phyloP scores from a whole-genome alignment of 2,113 vertebrate species.

The Salminus brasiliensis region DNA sequence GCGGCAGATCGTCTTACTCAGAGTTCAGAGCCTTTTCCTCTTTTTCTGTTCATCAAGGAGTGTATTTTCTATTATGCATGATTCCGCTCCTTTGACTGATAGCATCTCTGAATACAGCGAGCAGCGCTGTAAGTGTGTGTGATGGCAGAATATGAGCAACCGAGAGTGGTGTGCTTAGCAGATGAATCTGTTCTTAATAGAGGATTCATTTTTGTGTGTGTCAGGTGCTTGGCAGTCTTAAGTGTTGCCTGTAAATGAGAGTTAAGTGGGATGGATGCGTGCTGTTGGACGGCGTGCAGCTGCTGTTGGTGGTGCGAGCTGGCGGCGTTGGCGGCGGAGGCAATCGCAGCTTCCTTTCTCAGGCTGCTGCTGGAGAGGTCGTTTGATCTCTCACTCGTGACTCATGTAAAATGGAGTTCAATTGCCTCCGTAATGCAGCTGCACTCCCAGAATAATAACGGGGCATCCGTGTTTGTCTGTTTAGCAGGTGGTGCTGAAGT shows the following conservation, averaged over 20 bases:
- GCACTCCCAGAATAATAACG: slow-evolving; percentile 22
- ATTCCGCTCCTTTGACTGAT: slow-evolving; percentile 46
- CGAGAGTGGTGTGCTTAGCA: background rate
- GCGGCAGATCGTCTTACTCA: background rate
- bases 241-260: slow-evolving; percentile 36
- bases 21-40: background rate
- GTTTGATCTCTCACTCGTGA: slow-evolving; percentile 25
- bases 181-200: slow-evolving; percentile 30
- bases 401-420: slow-evolving; percentile 21
- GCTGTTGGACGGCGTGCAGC: slow-evolving; percentile 18
- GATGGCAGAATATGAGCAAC: slow-evolving; percentile 20
- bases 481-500: slow-evolving; percentile 35
- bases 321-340: background rate
- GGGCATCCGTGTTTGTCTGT: slow-evolving; percentile 10
- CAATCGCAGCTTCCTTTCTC: slow-evolving; percentile 21
- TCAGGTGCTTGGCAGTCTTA: slow-evolving; percentile 22
- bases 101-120: slow-evolving; percentile 29
- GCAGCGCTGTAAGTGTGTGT: background rate
- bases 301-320: slow-evolving; percentile 14
- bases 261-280: slow-evolving; percentile 35
- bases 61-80: slow-evolving; percentile 20
- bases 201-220: slow-evolving; percentile 2
- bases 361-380: slow-evolving; percentile 4
- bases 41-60: slow-evolving; percentile 6
- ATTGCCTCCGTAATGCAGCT: slow-evolving; percentile 27